Evolutionary conservation across 2,888 invertebrate species (phyloP), one percentile per base, ranked within the genome.

Genomic region (Asteroscopus sphinx): DNA sequence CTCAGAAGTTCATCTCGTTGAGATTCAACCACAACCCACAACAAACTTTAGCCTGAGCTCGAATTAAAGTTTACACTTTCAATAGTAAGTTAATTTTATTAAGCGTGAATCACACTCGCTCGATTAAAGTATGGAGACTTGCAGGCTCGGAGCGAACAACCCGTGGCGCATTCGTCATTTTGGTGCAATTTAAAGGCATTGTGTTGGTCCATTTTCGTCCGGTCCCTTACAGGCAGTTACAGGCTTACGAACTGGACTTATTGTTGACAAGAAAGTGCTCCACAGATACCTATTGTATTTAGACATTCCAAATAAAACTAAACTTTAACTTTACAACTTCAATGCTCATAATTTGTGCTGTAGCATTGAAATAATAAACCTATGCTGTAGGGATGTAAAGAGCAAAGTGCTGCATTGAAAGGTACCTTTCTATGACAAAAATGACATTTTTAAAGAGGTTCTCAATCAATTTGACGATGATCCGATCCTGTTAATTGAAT

Each of bases 161-260:
- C 49, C 53, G 66, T 47, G 45, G 67, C 55, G 62, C 76, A 81
- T 82, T 83, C 77, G 76, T 84, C 81, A 81, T 72, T 67, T 77
- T 65, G 66, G 61, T 69, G 75, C 79, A 81, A 82, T 84, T 76
- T 81, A 79, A 78, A 76, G 56, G 77, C 76, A 85, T 86, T 86
- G 87, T 86, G 77, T 67, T 69, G 62, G 57, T 52, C 83, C 85
- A 74, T 86, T 82, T 82, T 80, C 64, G 83, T 62, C 26, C 55
- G 39, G 67, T 79, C 76, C 76, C 79, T 77, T 79, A 75, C 64
- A 49, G 48, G 71, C 74, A 73, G 61, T 68, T 55, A 52, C n/a
- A n/a, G n/a, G n/a, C n/a, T n/a, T 64, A 35, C 42, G 33, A 59
- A 56, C 60, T 67, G 66, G 73, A 77, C 72, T 79, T 76, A 79